Evolutionary conservation across 2,797 vertebrate species (phyloP), one percentile per base, ranked within the genome.

Genomic region (Martes flavigula): DNA sequence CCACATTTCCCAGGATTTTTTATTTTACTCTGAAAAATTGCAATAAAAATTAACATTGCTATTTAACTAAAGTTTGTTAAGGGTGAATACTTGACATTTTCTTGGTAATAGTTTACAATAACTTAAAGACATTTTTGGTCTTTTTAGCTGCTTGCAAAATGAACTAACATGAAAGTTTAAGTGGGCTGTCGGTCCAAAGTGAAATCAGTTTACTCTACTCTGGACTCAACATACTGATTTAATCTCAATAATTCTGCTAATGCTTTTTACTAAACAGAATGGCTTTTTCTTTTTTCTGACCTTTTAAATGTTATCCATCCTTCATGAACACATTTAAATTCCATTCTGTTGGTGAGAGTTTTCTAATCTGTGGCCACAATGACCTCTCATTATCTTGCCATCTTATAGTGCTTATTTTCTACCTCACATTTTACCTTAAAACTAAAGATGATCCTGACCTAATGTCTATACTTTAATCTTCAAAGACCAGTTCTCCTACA

Each of bases 81-180:
- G 43, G 7, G 21, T 81, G 20, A 95, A 73, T 89, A 91, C n/a
- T 43, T 92, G 12, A 30, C 12, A 83, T 89, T 95, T 87, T 90
- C 35, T 72, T 58, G 23, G 40, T 87, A 78, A 86, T 68, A 77
- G 96, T 85, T 94, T 21, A 87, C 13, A 92, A 21, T 60, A 75
- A 92, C 73, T 95, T 95, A 86, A 64, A 78, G 17, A 51, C 43
- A 87, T 91, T 62, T 72, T 89, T 90, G 81, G 70, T 62, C 68
- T 87, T 64, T 90, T 46, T 21, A 82, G 6, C 20, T 90, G 30
- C 21, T 92, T 96, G 10, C 46, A 91, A 58, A 89, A 73, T 15
- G n/a, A 90, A 60, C 30, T 51, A 79, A 87, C 43, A n/a, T 51
- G 27, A 93, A 92, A 86, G 77, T 75, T 94, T 89, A 97, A 93